Base-by-base conservation (phyloP, 23 tunicate species). In the Ciona savignyi region DNA sequence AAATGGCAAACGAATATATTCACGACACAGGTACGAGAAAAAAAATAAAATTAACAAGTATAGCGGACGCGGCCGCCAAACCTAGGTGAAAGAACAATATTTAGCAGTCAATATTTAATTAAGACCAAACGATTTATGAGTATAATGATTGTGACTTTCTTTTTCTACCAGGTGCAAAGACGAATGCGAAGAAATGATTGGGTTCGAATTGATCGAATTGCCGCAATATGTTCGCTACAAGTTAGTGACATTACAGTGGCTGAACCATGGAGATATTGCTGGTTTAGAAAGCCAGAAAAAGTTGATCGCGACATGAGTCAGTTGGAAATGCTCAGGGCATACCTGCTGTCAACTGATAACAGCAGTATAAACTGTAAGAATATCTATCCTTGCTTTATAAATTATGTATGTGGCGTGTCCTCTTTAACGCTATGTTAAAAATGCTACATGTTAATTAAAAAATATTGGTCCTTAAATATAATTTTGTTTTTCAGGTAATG, bases 221-320 rank as follows among this genome's bases (percentile, higher is more conserved):
- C 87, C 51, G 93, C 93, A 20, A 86, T 79, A 11, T 86, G 93
- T 60, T 86, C 93, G 32, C 77, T 86, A 22, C 74, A 31, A 23
- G 29, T 68, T 34, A 79, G 93, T 35, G 75, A 56, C 25, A 67
- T 86, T 23, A 33, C 23, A 28, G 35, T 88, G 35, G 65, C 96
- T 29, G 83, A 77, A 23, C 6, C 26, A 0, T 88, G 96, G 96
- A 60, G 71, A 33, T 88, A 88, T 61, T 88, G 96, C 49, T 65
- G 29, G 32, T 60, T 73, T 33, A 70, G 34, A 3, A 76, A 65
- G 21, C 2, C 51, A 64, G 32, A 69, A 30, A 56, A 15, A 21
- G 35, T 31, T 49, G 80, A 74, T 3, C 24, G 3, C 4, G 33
- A 19, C 0, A 66, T 81, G 77, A 25, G 63, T 2, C n/a, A 51